Evolutionary conservation across 64 coral and sea anemone genomes (phyloP), one percentile per base, ranked within the genome.

Genomic region (Dendrophyllia cribrosa): DNA sequence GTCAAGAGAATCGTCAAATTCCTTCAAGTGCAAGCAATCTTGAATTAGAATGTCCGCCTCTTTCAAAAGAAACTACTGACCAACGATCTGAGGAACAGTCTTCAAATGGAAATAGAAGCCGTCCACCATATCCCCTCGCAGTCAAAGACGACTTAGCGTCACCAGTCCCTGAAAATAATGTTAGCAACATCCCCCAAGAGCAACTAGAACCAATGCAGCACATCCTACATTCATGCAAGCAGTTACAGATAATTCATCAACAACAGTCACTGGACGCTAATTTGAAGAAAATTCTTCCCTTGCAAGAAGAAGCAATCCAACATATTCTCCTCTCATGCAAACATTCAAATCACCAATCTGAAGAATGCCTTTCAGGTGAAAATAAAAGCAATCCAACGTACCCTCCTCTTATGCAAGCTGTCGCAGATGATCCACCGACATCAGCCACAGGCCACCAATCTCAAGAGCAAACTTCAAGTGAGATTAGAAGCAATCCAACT

Each of bases 91-190:
- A 12, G 12, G 7, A 69, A n/a, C 7, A 20, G 12, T 56, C 66
- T 22, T 69, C 4, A 22, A n/a, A 6, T 9, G 66, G 4, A 10
- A 24, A 24, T 24, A n/a, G 19, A 25, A 56, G 14, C 51, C 58
- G 52, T 34, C 76, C 76, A 26, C 17, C 49, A 23, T 78, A 78
- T 58, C 76, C 76, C 9, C 76, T 58, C 58, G 76, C 76, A 58
- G 34, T 66, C 8, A 83, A 20, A 15, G 45, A 66, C 12, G 3
- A 49, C 2, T 3, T 17, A 49, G 9, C 12, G 7, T 7, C 43
- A 7, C 17, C 16, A 83, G 61, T 48, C 8, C 65, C 16, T 50
- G 60, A 34, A 6, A 26, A n/a, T 6, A 25, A 62, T 21, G 4
- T 4, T 9, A 16, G 9, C 26, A 61, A 20, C 0, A 23, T 8